These are phyloP conservation scores for Lepetodrilus schrolli DNA, from an alignment of 2,888 invertebrate species.

Conservation along the genomic window DNA sequence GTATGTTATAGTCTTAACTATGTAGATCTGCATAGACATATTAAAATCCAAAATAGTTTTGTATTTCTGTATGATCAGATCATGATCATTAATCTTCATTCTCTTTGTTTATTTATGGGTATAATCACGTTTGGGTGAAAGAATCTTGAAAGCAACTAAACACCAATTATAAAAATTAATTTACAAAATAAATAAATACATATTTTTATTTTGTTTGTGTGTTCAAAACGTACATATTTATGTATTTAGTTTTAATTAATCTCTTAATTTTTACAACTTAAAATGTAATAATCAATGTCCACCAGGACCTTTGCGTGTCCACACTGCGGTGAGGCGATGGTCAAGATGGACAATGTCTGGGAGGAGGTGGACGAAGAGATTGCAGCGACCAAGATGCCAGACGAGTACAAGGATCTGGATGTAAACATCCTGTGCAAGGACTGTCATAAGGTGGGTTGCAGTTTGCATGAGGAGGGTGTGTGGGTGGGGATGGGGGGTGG, in stretches of 20 bases:
- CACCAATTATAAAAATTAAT: neutral
- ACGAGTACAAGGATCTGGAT: constrained; percentile 86
- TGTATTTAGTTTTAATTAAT: neutral
- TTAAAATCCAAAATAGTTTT: no score
- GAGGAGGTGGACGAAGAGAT: constrained; percentile 88
- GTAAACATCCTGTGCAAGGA: constrained; percentile 92
- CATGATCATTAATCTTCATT: no score
- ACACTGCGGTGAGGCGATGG: constrained; percentile 89
- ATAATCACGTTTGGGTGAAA: no score
- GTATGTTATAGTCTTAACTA: no score
- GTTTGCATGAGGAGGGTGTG: no score
- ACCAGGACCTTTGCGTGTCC: constrained; percentile 91
- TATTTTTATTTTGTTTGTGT: neutral
- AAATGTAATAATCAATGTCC: no score
- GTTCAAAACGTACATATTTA: neutral
- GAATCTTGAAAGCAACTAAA: no score
- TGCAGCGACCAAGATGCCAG: constrained; percentile 87
- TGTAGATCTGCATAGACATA: no score
- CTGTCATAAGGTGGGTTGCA: constrained; percentile 88
- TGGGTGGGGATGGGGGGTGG: no score
- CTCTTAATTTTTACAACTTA: no score
- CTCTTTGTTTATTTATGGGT: no score
- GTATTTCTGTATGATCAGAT: no score
- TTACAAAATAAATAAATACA: neutral
- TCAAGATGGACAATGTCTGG: constrained; percentile 89